Conservation (phyloP, 1,140 invertebrate species). For the Hermatobates lingyangjiaoensis region DNA sequence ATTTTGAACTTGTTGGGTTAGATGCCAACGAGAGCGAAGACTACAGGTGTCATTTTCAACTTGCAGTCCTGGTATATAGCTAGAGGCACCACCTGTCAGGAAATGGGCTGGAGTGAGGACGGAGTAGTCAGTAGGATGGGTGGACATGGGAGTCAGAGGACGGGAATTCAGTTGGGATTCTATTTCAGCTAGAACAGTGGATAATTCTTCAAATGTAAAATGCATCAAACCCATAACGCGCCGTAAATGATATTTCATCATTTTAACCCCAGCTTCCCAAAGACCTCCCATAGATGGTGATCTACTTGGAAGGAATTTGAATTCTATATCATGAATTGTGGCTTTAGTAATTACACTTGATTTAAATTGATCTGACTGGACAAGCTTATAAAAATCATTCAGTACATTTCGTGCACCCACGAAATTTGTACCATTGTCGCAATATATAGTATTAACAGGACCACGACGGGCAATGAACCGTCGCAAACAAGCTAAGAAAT, state of each 20-base stretch:
- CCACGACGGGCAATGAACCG: conserved; percentile 25
- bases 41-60: no score
- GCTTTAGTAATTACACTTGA: not conserved
- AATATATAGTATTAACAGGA: conserved; percentile 19
- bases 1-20: no score
- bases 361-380: not conserved
- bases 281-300: conserved; percentile 26
- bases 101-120: not conserved
- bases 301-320: conserved; percentile 25
- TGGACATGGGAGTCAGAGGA: conserved; percentile 22
- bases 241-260: conserved; percentile 22
- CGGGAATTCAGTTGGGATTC: conserved; percentile 18
- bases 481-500: conserved; percentile 23
- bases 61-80: no score
- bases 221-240: conserved; percentile 13
- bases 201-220: conserved; percentile 16
- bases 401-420: conserved; percentile 16
- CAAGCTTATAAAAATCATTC: not conserved
- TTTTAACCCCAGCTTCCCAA: conserved; percentile 25
- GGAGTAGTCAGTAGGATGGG: not conserved
- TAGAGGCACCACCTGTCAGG: not conserved
- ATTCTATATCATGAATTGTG: conserved; percentile 9
- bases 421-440: conserved; percentile 25
- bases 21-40: no score
- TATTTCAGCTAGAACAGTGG: conserved; percentile 11